Conservation (phyloP, 2,113 vertebrate species). For the Ceyx margarethae region DNA sequence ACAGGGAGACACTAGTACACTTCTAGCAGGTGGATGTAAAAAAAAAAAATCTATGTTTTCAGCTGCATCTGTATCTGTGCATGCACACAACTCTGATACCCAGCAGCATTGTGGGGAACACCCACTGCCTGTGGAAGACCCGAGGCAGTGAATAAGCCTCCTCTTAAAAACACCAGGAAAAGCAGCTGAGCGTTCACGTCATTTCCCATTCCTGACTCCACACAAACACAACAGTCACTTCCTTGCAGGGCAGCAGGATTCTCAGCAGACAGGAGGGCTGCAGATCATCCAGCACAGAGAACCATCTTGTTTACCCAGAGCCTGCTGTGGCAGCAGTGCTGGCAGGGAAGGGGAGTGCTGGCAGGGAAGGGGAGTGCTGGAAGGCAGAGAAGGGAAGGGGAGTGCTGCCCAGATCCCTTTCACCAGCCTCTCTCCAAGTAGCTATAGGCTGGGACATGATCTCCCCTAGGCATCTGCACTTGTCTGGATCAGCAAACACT, state of each 20-base stretch:
- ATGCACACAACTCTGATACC: background rate
- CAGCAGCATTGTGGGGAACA: background rate
- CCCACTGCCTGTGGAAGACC: background rate
- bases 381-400: no score
- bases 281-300: background rate
- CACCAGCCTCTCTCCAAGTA: accelerated
- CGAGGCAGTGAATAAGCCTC: background rate
- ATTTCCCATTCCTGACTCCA: constrained; percentile 42
- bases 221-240: constrained; percentile 30
- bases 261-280: background rate
- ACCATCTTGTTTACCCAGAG: background rate
- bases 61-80: background rate
- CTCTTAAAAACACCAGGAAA: constrained; percentile 12
- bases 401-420: accelerated
- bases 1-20: background rate
- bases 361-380: no score
- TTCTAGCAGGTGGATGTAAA: background rate
- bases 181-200: background rate
- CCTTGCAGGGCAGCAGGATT: background rate
- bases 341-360: background rate
- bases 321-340: background rate
- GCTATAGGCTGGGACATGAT: background rate
- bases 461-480: background rate
- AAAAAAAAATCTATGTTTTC: background rate
- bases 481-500: background rate